phyloP scores from a whole-genome alignment of 2,888 invertebrate species.

The Ectemnius lituratus region DNA sequence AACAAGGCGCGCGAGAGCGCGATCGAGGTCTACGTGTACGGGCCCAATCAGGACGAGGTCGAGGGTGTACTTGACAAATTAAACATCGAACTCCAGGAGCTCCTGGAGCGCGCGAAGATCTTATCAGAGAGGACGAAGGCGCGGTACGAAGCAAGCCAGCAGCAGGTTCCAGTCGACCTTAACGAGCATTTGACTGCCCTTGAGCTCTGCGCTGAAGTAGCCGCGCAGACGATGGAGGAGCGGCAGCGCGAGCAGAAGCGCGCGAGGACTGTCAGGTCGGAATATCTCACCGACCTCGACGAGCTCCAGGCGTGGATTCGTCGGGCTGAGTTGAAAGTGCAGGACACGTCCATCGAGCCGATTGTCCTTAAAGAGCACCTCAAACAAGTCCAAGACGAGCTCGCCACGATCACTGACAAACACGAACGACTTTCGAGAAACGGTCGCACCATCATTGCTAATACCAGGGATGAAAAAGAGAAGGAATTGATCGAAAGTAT shows the following conservation, averaged over 20 bases:
- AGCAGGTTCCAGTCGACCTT: constrained; percentile 84
- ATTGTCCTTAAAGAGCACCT: constrained; percentile 87
- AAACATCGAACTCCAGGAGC: constrained; percentile 69
- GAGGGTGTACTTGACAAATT: constrained; percentile 82
- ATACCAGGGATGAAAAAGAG: constrained; percentile 88
- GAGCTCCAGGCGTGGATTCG: constrained; percentile 91
- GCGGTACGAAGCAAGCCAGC: constrained; percentile 77
- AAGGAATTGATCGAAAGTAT: constrained; percentile 87
- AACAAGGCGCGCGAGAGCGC: constrained; percentile 78
- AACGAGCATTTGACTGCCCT: constrained; percentile 89
- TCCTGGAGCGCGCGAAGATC: constrained; percentile 70
- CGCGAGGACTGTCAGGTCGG: constrained; percentile 89
- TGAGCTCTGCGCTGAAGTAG: constrained; percentile 89
- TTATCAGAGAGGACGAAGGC: constrained; percentile 76
- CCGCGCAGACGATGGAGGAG: constrained; percentile 90
- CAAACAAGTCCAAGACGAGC: constrained; percentile 87
- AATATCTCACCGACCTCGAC: constrained; percentile 89
- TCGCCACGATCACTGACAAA: constrained; percentile 85
- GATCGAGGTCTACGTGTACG: constrained; percentile 85
- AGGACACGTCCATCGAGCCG: constrained; percentile 89
- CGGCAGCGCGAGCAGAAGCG: constrained; percentile 92
- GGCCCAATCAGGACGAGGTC: constrained; percentile 83
- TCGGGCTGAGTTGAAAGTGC: constrained; percentile 89
- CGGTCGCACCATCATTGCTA: constrained; percentile 88
- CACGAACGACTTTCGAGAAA: constrained; percentile 88